Percentiles rank a stretch among this genome's conserved stretches.
phyloP scores from a whole-genome alignment of 2,888 invertebrate genomes.

The Lysandra bellargus region DNA sequence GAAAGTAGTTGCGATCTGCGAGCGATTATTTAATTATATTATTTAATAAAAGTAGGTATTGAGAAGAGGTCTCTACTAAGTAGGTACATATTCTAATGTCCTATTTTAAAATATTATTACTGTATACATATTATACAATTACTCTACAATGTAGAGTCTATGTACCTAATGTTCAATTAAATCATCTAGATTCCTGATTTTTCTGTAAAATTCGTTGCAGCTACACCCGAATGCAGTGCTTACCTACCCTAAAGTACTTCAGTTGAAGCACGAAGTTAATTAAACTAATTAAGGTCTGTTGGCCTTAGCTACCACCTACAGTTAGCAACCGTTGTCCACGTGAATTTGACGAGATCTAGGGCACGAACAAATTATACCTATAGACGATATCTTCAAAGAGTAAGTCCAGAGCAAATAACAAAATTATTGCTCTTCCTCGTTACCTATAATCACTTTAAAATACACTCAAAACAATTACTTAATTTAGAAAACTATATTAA shows the following conservation, averaged over 20 bases:
- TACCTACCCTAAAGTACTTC: background rate
- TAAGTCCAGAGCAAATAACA: background rate
- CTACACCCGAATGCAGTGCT: background rate
- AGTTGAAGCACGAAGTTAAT: background rate
- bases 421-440: background rate
- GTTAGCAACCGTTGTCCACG: background rate
- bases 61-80: no score
- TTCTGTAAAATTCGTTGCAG: no score
- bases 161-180: no score
- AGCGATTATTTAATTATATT: no score
- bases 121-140: no score
- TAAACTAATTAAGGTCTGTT: background rate
- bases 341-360: background rate
- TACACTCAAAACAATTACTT: background rate
- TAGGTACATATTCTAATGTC: no score
- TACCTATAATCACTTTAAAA: background rate
- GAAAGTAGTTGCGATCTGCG: no score
- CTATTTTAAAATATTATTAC: no score
- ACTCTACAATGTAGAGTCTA: no score
- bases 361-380: background rate
- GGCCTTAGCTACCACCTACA: background rate
- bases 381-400: no score
- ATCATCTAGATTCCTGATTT: background rate
- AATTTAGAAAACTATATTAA: no score
- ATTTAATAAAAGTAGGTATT: no score